Evolutionary conservation across 1,140 invertebrate species (phyloP).

Genomic region (Drosophila malerkotliana): DNA sequence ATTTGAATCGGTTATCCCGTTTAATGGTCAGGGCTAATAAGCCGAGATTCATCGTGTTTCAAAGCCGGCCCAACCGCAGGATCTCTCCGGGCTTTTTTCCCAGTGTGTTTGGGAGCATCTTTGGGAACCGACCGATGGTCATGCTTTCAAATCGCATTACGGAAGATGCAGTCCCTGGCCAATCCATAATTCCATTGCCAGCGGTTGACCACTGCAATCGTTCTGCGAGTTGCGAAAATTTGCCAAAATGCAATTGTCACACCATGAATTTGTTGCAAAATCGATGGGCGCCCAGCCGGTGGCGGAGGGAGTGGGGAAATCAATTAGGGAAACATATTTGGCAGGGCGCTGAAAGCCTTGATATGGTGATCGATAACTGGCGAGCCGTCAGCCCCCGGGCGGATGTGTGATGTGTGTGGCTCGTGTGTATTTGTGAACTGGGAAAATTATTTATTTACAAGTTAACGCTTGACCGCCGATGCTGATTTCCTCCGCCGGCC

Average conservation of each 20-base stretch:
- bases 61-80: constrained; percentile 10
- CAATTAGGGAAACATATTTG: constrained; percentile 72
- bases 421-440: constrained; percentile 32
- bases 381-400: constrained; percentile 6
- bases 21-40: constrained; percentile 58
- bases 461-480: constrained; percentile 48
- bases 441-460: constrained; percentile 46
- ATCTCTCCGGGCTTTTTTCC: constrained; percentile 12
- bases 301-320: constrained; percentile 41
- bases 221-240: constrained; percentile 63
- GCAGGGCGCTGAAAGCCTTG: constrained; percentile 50
- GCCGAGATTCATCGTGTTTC: constrained; percentile 61
- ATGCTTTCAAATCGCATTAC: constrained; percentile 30
- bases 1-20: constrained; percentile 56
- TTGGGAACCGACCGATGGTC: constrained; percentile 24
- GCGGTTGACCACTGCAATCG: constrained; percentile 45
- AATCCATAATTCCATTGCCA: constrained; percentile 61
- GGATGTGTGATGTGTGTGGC: constrained; percentile 12
- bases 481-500: constrained; percentile 19
- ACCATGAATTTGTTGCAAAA: constrained; percentile 24
- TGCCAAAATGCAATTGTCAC: constrained; percentile 66
- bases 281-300: not conserved
- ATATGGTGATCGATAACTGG: constrained; percentile 71
- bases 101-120: not conserved
- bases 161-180: constrained; percentile 37